Base-by-base conservation (phyloP, 2,797 vertebrate genomes). In the Esox lucius region DNA sequence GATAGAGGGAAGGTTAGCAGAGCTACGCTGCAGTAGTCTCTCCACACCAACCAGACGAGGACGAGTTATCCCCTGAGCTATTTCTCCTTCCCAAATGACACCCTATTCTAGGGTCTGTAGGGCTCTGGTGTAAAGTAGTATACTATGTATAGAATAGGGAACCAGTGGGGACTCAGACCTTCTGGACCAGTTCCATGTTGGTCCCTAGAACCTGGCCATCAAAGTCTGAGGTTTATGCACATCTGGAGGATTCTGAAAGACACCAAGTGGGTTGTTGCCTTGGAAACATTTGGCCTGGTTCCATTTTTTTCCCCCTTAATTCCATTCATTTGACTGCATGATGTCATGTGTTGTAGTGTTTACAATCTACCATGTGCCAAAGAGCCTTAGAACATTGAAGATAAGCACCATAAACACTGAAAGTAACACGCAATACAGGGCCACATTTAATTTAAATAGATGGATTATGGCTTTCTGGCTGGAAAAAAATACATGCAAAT, bases 1-100 rank as follows among this genome's bases (percentile, higher is more conserved):
- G 88, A 93, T 90, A 89, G 85, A 80, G 66, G 80, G 17, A 73
- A 84, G 86, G 85, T 90, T 85, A 88, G 78, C 71, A 79, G 75
- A 77, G 83, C 76, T 83, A 81, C 24, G 42, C 51, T 73, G 71
- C 11, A 15, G 12, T 7, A 31, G 62, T 81, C 81, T 86, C 78
- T 53, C 19, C 51, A 53, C n/a, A 53, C 51, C 51, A 53, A n/a
- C 51, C 51, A 22, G 53, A n/a, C 53, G n/a, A 22, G 53, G n/a
- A 56, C 53, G 1, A 56, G 53, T 56, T 56, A 56, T 56, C 53
- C 53, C 53, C 19, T 22, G 53, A 56, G 53, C 53, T 8, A 56
- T 22, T 4, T 11, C 8, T 56, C 19, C 53, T 56, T 56, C 53
- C 53, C n/a, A 56, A 56, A 56, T 53, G 16, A 19, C 49, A 53